Evolutionary conservation across 2,113 vertebrate species (phyloP), one percentile per base, ranked within the genome.

Genomic region (Gulo gulo): DNA sequence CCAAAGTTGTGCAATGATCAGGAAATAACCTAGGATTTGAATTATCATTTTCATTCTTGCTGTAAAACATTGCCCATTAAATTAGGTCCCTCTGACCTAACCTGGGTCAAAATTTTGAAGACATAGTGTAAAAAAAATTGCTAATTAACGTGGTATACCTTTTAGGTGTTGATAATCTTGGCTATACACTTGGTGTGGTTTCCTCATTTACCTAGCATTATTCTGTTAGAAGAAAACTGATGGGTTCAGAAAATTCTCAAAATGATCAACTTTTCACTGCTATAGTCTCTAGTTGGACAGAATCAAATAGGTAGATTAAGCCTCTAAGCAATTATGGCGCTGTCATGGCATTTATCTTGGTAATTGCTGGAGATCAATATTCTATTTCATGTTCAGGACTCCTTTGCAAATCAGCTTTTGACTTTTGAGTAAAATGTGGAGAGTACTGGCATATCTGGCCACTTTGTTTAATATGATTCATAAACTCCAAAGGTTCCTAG

Each of bases 401-500:
- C 5, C 15, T 45, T 55, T 79, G 39, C 50, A 94, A 69, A 63
- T 92, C 63, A 67, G 7, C 20, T 61, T 55, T 12, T 67, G 34
- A 42, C 76, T 63, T 78, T 47, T 85, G 23, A 91, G 34, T 91
- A 81, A 69, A 86, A 34, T 2, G 3, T 47, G 42, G 55, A 42
- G 11, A 47, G n/a, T 26, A 4, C 0, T 29, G 29, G 12, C 23
- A 21, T 24, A 2, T 8, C 18, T 2, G 16, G 8, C 0, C 36
- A 7, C 5, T 45, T 88, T 69, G 69, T 42, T 74, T 36, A 31
- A 31, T 29, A 20, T 61, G 76, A 69, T 76, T 50, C 24, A 6
- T 31, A 73, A 76, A 10, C 57, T 63, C 21, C n/a, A 21, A 61
- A 85, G 39, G 2, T 24, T 7, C 29, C n/a, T 73, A 50, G 91